These are phyloP conservation scores for Microcebus murinus DNA, from an alignment of 2,113 vertebrate genomes.

Conservation along the genomic window DNA sequence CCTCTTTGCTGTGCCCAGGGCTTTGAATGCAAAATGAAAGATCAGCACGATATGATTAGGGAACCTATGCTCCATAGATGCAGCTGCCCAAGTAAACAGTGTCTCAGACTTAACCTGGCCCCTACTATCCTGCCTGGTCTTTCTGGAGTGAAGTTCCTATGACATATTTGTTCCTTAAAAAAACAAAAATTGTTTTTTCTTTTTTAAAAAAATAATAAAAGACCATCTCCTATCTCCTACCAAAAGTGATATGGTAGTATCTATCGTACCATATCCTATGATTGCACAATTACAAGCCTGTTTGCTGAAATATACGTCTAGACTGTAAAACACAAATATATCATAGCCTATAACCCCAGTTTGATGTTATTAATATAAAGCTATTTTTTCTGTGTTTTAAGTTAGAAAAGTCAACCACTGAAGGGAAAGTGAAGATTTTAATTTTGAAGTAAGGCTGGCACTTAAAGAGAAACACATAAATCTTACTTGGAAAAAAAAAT, in stretches of 20 bases:
- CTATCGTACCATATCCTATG: background rate
- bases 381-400: conserved; percentile 11
- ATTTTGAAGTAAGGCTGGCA: conserved; percentile 30
- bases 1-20: background rate
- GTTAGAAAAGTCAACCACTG: background rate
- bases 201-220: background rate
- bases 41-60: background rate
- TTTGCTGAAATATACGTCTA: background rate
- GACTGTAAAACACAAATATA: background rate
- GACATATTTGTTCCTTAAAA: background rate
- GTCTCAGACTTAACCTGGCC: background rate
- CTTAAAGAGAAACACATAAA: conserved; percentile 39
- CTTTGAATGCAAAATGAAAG: background rate
- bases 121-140: background rate
- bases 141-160: background rate
- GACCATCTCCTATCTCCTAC: background rate
- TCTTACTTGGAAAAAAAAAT: background rate
- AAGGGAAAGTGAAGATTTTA: conserved; percentile 45
- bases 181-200: background rate
- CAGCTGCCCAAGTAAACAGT: background rate
- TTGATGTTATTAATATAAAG: background rate
- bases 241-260: background rate
- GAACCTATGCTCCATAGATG: background rate
- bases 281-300: background rate
- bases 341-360: background rate